Evolutionary conservation across 2,888 invertebrate species (phyloP), one percentile per base, ranked within the genome.

Genomic region (Athalia circularis): DNA sequence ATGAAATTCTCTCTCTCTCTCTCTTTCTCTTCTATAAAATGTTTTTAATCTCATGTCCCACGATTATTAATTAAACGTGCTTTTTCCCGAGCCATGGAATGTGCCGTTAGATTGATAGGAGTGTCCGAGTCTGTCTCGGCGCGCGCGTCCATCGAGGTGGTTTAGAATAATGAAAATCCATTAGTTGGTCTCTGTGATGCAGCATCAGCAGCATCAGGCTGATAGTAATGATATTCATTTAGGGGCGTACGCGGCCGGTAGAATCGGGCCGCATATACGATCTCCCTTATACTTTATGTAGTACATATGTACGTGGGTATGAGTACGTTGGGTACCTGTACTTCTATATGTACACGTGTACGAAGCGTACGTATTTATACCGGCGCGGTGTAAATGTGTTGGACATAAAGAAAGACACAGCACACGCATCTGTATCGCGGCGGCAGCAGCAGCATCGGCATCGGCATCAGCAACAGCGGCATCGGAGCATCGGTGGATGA

Each of bases 151-250:
- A 59, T 9, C 57, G 45, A 70, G 52, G 47, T 72, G 64, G 15
- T 59, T 52, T n/a, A 45, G 6, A 86, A 86, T 86, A 86, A 87
- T 86, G 86, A 86, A 87, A 87, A 87, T 86, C 86, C 86, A 87
- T 86, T 86, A 86, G 85, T 82, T 81, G 79, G 80, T 79, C 77
- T 68, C 80, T 29, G 29, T 29, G 29, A 29, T 29, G 29, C 29
- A 29, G 29, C 29, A 29, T 29, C 29, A 29, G 29, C 29, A 29
- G 29, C 29, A 29, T 29, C 29, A 29, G 75, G 79, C 82, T 84
- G 82, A 82, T 81, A 74, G 80, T 81, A 81, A 75, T 79, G 81
- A 79, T 79, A 80, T 79, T 80, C 80, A 65, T 80, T 83, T 74
- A 77, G 50, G 76, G 64, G 65, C 79, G 59, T 72, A 57, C 65